A percentile compares a stretch with the other conserved stretches of the same genome.
These are phyloP conservation scores for Perccottus glenii DNA, from an alignment of 2,113 vertebrate species.

Conservation along the genomic window DNA sequence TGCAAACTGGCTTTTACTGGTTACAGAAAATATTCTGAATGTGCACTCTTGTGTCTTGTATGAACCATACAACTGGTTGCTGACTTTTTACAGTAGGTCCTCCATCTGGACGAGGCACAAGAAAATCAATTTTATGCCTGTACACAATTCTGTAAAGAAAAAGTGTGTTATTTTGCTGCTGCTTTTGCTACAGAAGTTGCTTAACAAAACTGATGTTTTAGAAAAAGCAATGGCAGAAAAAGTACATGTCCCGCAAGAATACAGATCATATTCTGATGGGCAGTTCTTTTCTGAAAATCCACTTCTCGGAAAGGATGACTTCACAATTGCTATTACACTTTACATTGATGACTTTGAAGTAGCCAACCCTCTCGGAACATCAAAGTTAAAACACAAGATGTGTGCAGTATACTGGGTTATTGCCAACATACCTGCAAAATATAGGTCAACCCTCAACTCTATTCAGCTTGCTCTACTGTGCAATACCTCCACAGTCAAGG, in stretches of 20 bases:
- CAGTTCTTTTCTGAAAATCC: neutral
- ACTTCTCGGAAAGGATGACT: slow-evolving; percentile 4
- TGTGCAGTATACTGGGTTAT: slow-evolving; percentile 29
- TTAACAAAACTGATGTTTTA: slow-evolving; percentile 22
- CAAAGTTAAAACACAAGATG: slow-evolving; percentile 23
- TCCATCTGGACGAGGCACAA: too few relatives aligned
- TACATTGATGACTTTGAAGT: slow-evolving; percentile 17
- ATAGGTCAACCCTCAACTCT: neutral
- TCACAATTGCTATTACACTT: slow-evolving; percentile 11
- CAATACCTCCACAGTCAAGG: neutral
- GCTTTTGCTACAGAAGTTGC: slow-evolving; percentile 18
- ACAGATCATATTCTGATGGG: neutral
- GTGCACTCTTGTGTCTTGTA: too few relatives aligned
- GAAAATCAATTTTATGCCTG: too few relatives aligned
- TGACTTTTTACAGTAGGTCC: too few relatives aligned
- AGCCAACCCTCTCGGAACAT: slow-evolving; percentile 2
- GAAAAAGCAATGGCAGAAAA: slow-evolving; percentile 29
- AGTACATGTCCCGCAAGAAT: neutral
- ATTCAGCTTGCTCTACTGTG: slow-evolving; percentile 7
- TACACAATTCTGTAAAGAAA: too few relatives aligned
- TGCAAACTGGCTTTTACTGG: too few relatives aligned
- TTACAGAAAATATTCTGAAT: too few relatives aligned
- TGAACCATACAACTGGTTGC: too few relatives aligned
- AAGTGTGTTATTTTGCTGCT: too few relatives aligned
- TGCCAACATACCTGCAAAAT: slow-evolving; percentile 2